Percentiles rank a stretch among this genome's conserved stretches.
Evolutionary conservation across 2,113 vertebrate genomes (phyloP).

Genomic region (Mixornis gularis): DNA sequence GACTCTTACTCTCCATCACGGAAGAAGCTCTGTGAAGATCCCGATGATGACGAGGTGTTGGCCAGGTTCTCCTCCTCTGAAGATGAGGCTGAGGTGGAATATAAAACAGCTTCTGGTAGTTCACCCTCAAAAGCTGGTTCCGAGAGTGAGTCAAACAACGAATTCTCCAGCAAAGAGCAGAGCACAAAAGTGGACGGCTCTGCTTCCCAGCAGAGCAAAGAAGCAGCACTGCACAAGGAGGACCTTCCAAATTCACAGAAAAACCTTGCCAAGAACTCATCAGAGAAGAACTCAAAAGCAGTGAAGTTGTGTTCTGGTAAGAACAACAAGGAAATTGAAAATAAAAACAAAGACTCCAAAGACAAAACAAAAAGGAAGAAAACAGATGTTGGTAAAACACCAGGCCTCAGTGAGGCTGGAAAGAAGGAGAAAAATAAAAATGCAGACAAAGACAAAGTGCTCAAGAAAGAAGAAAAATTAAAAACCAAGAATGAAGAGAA

Average conservation of each 20-base stretch:
- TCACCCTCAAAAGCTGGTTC: conserved; percentile 45
- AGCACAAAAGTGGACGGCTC: not conserved
- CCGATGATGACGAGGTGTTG: conserved; percentile 59
- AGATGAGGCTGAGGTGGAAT: conserved; percentile 71
- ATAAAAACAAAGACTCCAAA: conserved; percentile 51
- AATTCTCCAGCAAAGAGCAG: conserved; percentile 7
- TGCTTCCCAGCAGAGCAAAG: conserved; percentile 40
- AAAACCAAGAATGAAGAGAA: conserved; percentile 62
- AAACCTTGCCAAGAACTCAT: not conserved
- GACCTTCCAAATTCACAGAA: conserved; percentile 24
- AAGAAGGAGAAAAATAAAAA: conserved; percentile 74
- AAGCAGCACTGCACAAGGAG: conserved; percentile 57
- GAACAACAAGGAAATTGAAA: conserved; percentile 57
- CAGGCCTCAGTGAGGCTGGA: conserved; percentile 19
- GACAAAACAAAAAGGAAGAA: conserved; percentile 57
- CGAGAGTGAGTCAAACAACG: not conserved
- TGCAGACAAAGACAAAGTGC: conserved; percentile 54
- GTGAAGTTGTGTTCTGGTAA: not conserved
- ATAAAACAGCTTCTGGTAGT: conserved; percentile 52
- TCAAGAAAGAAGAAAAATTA: conserved; percentile 55
- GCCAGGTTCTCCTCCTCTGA: conserved; percentile 86
- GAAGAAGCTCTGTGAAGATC: conserved; percentile 74
- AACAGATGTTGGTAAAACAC: not conserved
- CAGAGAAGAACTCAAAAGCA: conserved; percentile 56
- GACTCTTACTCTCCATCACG: conserved; percentile 69